Conservation (phyloP, 2,797 vertebrate genomes). For the Chaetophractus vellerosus region DNA sequence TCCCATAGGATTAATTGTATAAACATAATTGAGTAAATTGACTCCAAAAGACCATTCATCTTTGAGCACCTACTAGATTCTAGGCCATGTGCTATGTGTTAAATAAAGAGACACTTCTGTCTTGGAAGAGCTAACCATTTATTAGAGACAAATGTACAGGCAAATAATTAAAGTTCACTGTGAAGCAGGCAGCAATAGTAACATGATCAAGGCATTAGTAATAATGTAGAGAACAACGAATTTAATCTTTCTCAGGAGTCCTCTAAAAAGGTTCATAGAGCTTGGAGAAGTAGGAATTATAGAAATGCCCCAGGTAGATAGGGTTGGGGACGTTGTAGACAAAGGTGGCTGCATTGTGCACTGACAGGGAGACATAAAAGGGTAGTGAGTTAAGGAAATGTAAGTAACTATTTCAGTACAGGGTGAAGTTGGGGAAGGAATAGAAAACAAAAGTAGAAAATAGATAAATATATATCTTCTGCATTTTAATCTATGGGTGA, state of each 20-base stretch:
- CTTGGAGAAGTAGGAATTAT: background rate
- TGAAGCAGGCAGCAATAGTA: background rate
- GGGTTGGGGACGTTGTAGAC: background rate
- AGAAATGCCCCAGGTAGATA: background rate
- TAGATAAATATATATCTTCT: background rate
- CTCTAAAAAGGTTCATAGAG: background rate
- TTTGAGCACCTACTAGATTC: background rate
- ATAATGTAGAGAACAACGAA: background rate
- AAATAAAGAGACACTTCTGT: background rate
- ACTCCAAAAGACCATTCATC: background rate
- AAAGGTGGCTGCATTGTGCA: background rate
- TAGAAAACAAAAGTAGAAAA: background rate
- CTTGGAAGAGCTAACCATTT: background rate
- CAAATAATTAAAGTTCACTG: background rate
- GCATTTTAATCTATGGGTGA: background rate
- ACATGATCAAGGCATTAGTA: background rate
- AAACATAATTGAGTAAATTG: background rate
- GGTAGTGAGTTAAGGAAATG: background rate
- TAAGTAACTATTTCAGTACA: background rate
- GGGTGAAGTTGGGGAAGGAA: too few species aligned
- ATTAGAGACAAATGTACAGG: background rate
- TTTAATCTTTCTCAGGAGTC: background rate
- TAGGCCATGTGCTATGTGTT: background rate
- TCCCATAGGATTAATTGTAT: background rate
- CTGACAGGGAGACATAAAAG: background rate